Evolutionary conservation across 2,888 invertebrate species (phyloP).

Genomic region (Lithophane leautieri): DNA sequence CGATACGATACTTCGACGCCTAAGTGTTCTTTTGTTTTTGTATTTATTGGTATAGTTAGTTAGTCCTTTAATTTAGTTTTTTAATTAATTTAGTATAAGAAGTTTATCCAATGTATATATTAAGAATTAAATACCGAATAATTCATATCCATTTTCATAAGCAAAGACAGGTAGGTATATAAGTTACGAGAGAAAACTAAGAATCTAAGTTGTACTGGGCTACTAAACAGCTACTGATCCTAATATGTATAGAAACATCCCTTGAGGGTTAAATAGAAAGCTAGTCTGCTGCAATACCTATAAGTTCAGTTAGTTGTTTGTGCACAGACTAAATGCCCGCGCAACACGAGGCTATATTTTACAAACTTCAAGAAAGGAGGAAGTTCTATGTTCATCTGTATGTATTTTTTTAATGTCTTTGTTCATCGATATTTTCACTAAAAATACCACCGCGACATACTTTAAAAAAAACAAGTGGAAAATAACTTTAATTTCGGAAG

Average conservation of each 20-base stretch:
- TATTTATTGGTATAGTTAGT: too few species aligned
- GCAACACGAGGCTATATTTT: not conserved
- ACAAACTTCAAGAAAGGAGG: not conserved
- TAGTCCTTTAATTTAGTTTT: too few species aligned
- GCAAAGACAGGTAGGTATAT: not conserved
- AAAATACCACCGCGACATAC: not conserved
- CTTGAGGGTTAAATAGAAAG: constrained; percentile 8
- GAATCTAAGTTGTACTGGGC: constrained; percentile 19
- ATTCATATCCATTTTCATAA: not conserved
- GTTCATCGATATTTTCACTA: not conserved
- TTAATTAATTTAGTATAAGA: too few species aligned
- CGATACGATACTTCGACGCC: too few species aligned
- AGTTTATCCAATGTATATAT: too few species aligned
- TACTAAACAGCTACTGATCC: constrained; percentile 8
- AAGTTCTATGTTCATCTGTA: not conserved
- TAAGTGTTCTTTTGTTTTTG: too few species aligned
- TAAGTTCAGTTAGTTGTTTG: not conserved
- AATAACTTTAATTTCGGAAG: not conserved
- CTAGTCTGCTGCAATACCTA: constrained; percentile 20
- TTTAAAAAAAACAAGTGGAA: not conserved
- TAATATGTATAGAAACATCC: constrained; percentile 21
- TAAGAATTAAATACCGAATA: too few species aligned
- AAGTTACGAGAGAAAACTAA: constrained; percentile 6
- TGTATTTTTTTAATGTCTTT: not conserved
- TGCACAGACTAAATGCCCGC: not conserved